Evolutionary conservation across 2,888 invertebrate species (phyloP).

Genomic region (Anagyrus pseudococci): DNA sequence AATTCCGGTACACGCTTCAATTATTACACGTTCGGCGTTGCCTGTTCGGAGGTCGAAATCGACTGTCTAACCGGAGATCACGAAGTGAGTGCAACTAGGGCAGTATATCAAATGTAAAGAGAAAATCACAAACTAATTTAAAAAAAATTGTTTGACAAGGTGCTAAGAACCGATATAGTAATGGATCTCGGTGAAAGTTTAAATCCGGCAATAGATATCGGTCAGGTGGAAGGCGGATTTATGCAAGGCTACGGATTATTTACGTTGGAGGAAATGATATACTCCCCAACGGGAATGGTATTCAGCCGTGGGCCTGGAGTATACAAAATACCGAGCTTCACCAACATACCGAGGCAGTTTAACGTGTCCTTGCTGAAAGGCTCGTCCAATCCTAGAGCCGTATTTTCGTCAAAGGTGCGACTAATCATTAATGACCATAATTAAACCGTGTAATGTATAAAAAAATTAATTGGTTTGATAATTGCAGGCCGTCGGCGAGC

Average conservation of each 20-base stretch:
- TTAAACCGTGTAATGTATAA: no score
- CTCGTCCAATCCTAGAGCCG: conserved; percentile 83
- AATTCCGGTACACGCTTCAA: conserved; percentile 76
- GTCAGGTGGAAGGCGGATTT: conserved; percentile 93
- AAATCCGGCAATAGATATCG: conserved; percentile 93
- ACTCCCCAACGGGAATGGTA: conserved; percentile 79
- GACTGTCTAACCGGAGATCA: conserved; percentile 93
- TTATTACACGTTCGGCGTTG: conserved; percentile 85
- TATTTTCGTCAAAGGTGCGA: conserved; percentile 69
- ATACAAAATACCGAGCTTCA: conserved; percentile 90
- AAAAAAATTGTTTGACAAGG: conserved; percentile 56
- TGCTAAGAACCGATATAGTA: conserved; percentile 86
- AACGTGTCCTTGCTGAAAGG: conserved; percentile 89
- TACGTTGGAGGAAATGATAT: conserved; percentile 85
- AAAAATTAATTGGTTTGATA: conserved; percentile 7
- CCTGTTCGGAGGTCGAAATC: conserved; percentile 85
- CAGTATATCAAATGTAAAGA: neutral
- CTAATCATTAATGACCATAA: no score
- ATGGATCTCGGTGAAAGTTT: conserved; percentile 94
- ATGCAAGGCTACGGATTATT: conserved; percentile 91
- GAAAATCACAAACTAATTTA: neutral
- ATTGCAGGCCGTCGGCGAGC: conserved; percentile 83
- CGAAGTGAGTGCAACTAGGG: conserved; percentile 61
- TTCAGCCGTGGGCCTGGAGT: conserved; percentile 87
- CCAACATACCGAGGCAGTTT: conserved; percentile 87